These are phyloP conservation scores for Synanthedon myopaeformis DNA, from an alignment of 2,888 invertebrate genomes.

Conservation along the genomic window DNA sequence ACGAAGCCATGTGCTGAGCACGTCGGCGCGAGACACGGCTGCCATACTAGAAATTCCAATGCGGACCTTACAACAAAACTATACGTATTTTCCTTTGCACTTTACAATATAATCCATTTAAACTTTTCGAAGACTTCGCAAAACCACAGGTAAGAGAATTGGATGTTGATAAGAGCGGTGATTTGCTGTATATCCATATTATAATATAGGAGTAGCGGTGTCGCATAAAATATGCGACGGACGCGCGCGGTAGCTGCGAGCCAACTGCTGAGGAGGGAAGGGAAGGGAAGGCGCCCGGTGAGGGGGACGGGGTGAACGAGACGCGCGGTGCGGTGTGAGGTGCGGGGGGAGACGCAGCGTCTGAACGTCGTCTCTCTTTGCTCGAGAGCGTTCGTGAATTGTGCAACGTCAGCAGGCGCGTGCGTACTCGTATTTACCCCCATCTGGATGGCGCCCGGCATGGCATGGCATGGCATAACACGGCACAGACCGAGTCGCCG, in stretches of 20 bases:
- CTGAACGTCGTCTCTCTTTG: conserved; percentile 40
- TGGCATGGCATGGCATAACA: neutral
- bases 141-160: conserved; percentile 65
- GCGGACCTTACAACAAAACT: conserved; percentile 55
- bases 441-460: conserved; percentile 16
- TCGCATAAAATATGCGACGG: conserved; percentile 63
- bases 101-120: conserved; percentile 70
- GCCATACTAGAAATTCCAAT: conserved; percentile 64
- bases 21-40: conserved; percentile 54
- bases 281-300: conserved; percentile 19
- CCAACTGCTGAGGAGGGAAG: conserved; percentile 52
- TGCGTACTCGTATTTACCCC: conserved; percentile 33
- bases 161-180: conserved; percentile 60
- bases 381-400: conserved; percentile 40
- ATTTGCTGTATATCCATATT: conserved; percentile 68
- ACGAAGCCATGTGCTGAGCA: conserved; percentile 62
- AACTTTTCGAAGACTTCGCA: conserved; percentile 63
- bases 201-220: conserved; percentile 45
- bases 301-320: conserved; percentile 13
- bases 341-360: conserved; percentile 14
- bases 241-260: conserved; percentile 65
- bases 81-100: conserved; percentile 37
- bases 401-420: conserved; percentile 60
- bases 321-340: conserved; percentile 4
- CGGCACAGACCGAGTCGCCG: conserved; percentile 5